These are phyloP conservation scores for Crax fasciolata DNA, from an alignment of 2,797 vertebrate genomes.

Conservation along the genomic window DNA sequence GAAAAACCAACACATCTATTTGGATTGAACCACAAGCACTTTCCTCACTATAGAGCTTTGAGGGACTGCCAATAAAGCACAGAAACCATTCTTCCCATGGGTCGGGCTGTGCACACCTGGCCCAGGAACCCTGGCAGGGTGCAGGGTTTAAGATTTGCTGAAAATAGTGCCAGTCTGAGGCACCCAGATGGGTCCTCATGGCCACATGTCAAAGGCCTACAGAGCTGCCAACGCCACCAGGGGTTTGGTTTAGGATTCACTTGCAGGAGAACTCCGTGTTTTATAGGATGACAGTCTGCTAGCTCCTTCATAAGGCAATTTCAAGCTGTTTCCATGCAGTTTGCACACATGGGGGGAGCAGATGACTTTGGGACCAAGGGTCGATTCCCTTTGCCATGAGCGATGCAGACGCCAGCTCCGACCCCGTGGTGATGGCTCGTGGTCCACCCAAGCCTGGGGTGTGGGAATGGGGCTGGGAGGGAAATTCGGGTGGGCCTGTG, in stretches of 20 bases:
- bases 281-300: accelerated
- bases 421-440: accelerated
- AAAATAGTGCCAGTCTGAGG: neutral
- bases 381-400: accelerated
- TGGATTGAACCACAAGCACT: conserved; percentile 49
- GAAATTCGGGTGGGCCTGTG: neutral
- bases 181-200: neutral
- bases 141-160: conserved; percentile 38
- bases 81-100: neutral
- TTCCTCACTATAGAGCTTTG: conserved; percentile 60
- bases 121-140: neutral
- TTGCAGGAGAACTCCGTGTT: accelerated
- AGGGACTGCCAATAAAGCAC: conserved; percentile 35
- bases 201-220: neutral
- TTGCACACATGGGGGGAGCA: neutral
- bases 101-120: conserved; percentile 7
- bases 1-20: conserved; percentile 55
- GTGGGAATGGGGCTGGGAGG: neutral
- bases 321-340: accelerated
- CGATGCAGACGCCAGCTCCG: neutral
- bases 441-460: neutral
- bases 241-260: neutral
- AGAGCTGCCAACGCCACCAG: neutral
- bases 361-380: neutral
- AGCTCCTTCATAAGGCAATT: neutral